Conservation (phyloP, 2,113 vertebrate genomes). For the Malaclemys terrapin region DNA sequence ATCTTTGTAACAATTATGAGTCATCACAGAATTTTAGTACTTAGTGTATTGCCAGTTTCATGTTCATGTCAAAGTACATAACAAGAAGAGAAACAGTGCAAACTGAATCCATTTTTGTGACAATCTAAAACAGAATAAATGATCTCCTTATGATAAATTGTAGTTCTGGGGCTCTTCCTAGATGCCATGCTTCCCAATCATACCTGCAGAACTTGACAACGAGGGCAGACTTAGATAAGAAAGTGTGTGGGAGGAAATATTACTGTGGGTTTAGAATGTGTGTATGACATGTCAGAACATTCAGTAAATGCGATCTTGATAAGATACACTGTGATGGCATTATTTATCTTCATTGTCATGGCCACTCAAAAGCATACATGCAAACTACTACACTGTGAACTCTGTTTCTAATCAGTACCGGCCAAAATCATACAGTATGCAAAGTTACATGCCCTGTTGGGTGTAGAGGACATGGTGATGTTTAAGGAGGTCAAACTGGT, state of each 20-base stretch:
- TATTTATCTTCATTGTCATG: conserved; percentile 8
- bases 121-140: background rate
- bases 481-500: background rate
- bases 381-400: background rate
- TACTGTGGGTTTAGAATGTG: conserved; percentile 45
- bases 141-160: conserved; percentile 4
- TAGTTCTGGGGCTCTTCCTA: conserved; percentile 24
- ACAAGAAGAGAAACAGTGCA: conserved; percentile 11
- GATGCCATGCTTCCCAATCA: conserved; percentile 35
- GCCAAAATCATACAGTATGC: background rate
- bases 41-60: conserved; percentile 36
- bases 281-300: conserved; percentile 52
- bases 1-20: conserved; percentile 55
- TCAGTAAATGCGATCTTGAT: conserved; percentile 50
- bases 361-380: background rate
- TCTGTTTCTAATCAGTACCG: background rate
- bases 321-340: conserved; percentile 28
- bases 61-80: background rate
- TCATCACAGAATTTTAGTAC: conserved; percentile 42
- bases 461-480: background rate
- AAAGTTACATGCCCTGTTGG: background rate
- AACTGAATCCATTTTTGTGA: background rate
- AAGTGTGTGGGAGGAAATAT: conserved; percentile 16
- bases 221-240: conserved; percentile 17
- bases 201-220: background rate